Percentiles rank a stretch among this genome's conserved stretches.
Conservation (phyloP, 2,888 invertebrate genomes). For the Copidosoma aretas region DNA sequence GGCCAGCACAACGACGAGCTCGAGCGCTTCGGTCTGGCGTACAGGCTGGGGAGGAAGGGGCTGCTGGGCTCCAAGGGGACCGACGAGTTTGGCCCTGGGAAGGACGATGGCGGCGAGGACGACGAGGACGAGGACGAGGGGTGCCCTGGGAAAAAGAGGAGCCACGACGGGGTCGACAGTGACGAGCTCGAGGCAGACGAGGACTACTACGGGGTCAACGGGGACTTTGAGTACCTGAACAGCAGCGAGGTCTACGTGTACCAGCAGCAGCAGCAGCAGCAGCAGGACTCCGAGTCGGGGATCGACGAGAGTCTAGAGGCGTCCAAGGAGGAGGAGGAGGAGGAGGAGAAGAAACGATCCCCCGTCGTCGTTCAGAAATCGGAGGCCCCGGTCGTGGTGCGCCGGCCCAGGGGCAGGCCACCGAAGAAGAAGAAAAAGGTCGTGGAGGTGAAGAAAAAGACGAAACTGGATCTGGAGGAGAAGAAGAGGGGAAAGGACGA, state of each 20-base stretch:
- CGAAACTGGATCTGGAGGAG: not conserved
- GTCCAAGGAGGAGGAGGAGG: too few relatives aligned
- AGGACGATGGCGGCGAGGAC: too few relatives aligned
- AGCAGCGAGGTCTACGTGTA: conserved; percentile 48
- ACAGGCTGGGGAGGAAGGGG: conserved; percentile 31
- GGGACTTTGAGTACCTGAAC: conserved; percentile 39
- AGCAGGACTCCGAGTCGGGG: not conserved
- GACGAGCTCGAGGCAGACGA: conserved; percentile 25
- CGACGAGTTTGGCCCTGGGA: conserved; percentile 26
- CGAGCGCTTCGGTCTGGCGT: conserved; percentile 15
- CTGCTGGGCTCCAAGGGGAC: conserved; percentile 25
- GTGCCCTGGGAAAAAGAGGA: conserved; percentile 2
- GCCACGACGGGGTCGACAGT: not conserved
- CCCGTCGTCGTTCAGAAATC: too few relatives aligned
- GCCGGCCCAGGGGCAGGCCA: conserved; percentile 21
- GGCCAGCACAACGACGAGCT: conserved; percentile 43
- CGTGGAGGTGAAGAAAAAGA: too few relatives aligned
- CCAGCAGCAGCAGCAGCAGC: conserved; percentile 30
- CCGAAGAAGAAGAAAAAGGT: conserved; percentile 20
- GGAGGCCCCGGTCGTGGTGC: not conserved
- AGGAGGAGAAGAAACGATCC: too few relatives aligned
- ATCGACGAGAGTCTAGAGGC: conserved; percentile 1
- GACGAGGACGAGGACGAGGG: conserved; percentile 22
- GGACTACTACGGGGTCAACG: conserved; percentile 29
- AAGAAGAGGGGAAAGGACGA: not conserved